These are phyloP conservation scores for Eolophus roseicapilla DNA, from an alignment of 2,113 vertebrate species.

Conservation along the genomic window DNA sequence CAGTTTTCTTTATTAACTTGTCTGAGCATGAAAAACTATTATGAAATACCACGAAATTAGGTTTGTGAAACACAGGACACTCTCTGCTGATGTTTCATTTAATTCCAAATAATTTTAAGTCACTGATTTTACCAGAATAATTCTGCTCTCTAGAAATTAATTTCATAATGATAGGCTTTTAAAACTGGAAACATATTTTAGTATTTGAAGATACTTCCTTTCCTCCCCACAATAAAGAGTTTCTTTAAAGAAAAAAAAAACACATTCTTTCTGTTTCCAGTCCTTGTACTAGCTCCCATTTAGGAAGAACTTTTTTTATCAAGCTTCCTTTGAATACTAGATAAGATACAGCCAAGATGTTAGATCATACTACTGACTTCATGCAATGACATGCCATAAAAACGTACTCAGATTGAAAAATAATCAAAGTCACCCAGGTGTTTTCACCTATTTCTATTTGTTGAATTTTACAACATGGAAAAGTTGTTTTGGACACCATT, in stretches of 20 bases:
- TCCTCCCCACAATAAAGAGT: not conserved
- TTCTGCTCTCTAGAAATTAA: not conserved
- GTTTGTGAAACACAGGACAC: not conserved
- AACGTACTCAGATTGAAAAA: not conserved
- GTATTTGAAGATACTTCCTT: not conserved
- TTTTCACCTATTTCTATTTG: not conserved
- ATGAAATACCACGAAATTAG: not conserved
- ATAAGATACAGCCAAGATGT: not conserved
- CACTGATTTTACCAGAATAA: not conserved
- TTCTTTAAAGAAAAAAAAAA: not conserved
- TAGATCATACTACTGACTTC: not conserved
- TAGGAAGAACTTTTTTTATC: not conserved
- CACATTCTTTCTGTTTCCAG: not conserved
- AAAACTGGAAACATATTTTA: not conserved
- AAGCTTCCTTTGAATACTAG: not conserved
- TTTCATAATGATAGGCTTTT: not conserved
- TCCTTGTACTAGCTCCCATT: not conserved
- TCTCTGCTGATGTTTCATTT: not conserved
- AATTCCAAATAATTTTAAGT: not conserved
- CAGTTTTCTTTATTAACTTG: constrained; percentile 7
- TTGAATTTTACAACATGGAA: not conserved
- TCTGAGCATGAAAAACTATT: not conserved
- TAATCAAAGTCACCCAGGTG: not conserved
- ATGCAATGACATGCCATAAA: not conserved
- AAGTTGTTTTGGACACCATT: not conserved